Conservation (phyloP, 2,797 vertebrate genomes). For the Salmo trutta region DNA sequence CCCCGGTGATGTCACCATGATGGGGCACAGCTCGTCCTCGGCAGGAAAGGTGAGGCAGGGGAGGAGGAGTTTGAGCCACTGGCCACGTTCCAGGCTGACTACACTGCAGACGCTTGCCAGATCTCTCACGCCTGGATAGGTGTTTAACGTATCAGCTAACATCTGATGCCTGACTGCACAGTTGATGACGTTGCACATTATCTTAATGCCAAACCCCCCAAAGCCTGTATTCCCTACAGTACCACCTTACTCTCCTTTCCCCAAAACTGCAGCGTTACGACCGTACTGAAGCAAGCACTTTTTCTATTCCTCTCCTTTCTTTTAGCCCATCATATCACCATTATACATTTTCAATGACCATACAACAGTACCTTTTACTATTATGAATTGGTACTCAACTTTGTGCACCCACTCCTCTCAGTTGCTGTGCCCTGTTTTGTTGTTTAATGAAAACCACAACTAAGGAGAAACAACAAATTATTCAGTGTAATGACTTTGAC, state of each 20-base stretch:
- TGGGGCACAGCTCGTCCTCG: slow-evolving; percentile 18
- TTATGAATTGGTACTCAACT: neutral
- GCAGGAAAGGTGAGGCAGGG: slow-evolving; percentile 24
- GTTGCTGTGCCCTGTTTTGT: neutral
- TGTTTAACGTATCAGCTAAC: neutral
- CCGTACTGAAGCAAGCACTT: no score
- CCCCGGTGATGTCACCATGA: slow-evolving; percentile 38
- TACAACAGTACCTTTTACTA: neutral
- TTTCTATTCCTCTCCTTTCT: no score
- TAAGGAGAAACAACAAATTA: neutral
- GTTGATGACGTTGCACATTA: no score
- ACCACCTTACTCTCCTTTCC: no score
- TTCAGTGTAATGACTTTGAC: neutral
- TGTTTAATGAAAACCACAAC: neutral
- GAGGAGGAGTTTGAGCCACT: no score
- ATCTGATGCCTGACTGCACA: no score
- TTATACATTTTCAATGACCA: neutral
- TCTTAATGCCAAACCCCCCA: no score
- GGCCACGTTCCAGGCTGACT: no score
- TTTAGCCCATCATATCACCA: neutral
- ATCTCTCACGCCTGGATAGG: no score
- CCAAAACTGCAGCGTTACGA: no score
- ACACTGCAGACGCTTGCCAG: no score
- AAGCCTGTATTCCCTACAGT: no score
- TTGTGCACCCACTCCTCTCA: neutral